A percentile compares a stretch with the other conserved stretches of the same genome.
Evolutionary conservation across 2,797 vertebrate species (phyloP).

Genomic region (Poecilia wingei): DNA sequence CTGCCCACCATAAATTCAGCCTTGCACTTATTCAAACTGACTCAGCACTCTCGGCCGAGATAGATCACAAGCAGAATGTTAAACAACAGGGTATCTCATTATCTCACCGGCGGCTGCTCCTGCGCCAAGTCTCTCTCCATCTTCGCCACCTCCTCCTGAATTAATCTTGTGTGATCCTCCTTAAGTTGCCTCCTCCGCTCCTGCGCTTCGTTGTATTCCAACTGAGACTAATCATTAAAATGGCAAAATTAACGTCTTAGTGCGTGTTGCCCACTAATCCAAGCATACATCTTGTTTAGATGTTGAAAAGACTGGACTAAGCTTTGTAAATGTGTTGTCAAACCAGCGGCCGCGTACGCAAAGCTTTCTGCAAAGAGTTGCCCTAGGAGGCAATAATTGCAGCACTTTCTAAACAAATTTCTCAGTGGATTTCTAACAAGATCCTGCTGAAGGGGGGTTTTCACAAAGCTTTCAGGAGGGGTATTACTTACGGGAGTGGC

Average conservation of each 20-base stretch:
- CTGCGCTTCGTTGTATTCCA: constrained; percentile 78
- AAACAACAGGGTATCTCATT: constrained; percentile 68
- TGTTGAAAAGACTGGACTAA: constrained; percentile 30
- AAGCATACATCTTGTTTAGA: constrained; percentile 41
- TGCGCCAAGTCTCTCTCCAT: constrained; percentile 77
- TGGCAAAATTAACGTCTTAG: constrained; percentile 49
- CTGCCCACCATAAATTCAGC: constrained; percentile 46
- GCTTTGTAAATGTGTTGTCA: constrained; percentile 18
- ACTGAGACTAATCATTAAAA: constrained; percentile 67
- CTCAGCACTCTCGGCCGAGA: constrained; percentile 61
- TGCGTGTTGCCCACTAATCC: constrained; percentile 20
- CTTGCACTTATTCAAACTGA: constrained; percentile 58
- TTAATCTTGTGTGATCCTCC: constrained; percentile 81
- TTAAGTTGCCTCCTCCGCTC: constrained; percentile 80
- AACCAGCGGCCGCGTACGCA: constrained; percentile 1
- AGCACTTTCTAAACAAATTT: not conserved
- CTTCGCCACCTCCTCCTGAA: constrained; percentile 80
- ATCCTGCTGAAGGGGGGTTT: not conserved
- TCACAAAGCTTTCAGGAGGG: not conserved
- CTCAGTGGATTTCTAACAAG: not conserved
- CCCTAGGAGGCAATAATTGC: constrained; percentile 4
- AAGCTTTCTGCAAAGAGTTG: constrained; percentile 8
- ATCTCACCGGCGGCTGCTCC: constrained; percentile 74
- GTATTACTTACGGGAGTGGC: not conserved
- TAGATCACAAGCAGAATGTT: constrained; percentile 58